These are phyloP conservation scores for Hylomyscus alleni DNA, from an alignment of 2,797 vertebrate species.

Conservation along the genomic window DNA sequence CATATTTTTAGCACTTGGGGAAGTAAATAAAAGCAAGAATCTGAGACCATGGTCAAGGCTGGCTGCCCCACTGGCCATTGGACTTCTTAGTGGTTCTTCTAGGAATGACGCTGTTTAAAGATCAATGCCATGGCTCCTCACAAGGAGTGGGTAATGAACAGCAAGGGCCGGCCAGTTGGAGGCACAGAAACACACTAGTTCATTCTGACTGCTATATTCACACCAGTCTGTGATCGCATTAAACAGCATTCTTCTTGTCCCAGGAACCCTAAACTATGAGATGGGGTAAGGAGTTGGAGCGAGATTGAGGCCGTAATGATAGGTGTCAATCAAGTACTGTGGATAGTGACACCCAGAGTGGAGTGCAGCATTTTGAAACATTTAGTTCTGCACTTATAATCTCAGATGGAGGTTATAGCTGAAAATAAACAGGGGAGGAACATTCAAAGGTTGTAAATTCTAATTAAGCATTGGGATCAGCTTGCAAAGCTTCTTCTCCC, in stretches of 20 bases:
- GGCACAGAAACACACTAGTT: background rate
- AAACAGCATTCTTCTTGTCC: slow-evolving; percentile 25
- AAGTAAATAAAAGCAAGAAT: slow-evolving; percentile 46
- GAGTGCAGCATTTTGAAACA: slow-evolving; percentile 56
- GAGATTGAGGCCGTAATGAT: slow-evolving; percentile 34
- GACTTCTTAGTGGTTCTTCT: slow-evolving; percentile 16
- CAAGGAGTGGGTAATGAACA: background rate
- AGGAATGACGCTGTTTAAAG: background rate
- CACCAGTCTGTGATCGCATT: background rate
- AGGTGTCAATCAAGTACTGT: slow-evolving; percentile 15
- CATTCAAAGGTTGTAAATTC: slow-evolving; percentile 80
- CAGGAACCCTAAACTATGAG: slow-evolving; percentile 63
- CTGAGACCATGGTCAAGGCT: background rate
- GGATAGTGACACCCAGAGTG: background rate
- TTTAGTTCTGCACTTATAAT: slow-evolving; percentile 61
- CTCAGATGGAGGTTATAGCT: slow-evolving; percentile 69
- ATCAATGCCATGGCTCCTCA: slow-evolving; percentile 23
- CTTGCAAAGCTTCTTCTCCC: slow-evolving; percentile 62
- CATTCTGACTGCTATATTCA: slow-evolving; percentile 13
- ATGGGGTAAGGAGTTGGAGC: background rate
- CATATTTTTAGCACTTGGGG: background rate
- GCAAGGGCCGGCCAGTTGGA: background rate
- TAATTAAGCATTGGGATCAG: slow-evolving; percentile 73
- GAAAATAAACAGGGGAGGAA: slow-evolving; percentile 67
- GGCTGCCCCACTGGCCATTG: background rate